phyloP scores from a whole-genome alignment of 2,888 invertebrate genomes.

The Barypeithes pellucidus region DNA sequence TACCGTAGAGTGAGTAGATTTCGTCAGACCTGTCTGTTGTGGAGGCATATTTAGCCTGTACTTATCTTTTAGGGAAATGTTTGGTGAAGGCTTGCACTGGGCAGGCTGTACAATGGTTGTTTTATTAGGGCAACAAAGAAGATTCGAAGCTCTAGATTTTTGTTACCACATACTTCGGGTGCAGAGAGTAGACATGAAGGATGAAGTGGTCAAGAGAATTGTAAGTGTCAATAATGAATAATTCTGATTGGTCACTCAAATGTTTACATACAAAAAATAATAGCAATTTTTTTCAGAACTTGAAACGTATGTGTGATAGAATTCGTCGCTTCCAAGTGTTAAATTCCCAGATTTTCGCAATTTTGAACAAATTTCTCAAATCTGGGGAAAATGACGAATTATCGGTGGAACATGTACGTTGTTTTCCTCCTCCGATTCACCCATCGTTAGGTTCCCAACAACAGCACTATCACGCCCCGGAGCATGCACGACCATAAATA shows the following conservation, averaged over 20 bases:
- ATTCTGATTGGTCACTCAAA: too few species aligned
- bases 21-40: not conserved
- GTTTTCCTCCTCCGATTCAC: constrained; percentile 96
- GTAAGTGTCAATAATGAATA: constrained; percentile 76
- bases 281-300: constrained; percentile 80
- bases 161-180: constrained; percentile 98
- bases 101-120: constrained; percentile 98
- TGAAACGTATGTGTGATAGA: constrained; percentile 97
- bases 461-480: constrained; percentile 75
- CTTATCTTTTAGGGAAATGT: constrained; percentile 83
- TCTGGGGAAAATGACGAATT: constrained; percentile 86
- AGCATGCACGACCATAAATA: constrained; percentile 72
- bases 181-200: constrained; percentile 96
- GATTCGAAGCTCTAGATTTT: constrained; percentile 98
- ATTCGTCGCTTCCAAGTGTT: constrained; percentile 98
- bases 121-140: constrained; percentile 92
- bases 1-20: constrained; percentile 90
- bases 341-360: constrained; percentile 98
- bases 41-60: too few species aligned
- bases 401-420: constrained; percentile 96
- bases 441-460: constrained; percentile 76
- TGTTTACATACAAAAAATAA: too few species aligned
- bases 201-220: constrained; percentile 95
- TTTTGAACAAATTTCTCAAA: constrained; percentile 94
- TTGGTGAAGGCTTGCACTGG: constrained; percentile 99